phyloP scores from a whole-genome alignment of 1,140 invertebrate genomes.

The Penaeus japonicus region DNA sequence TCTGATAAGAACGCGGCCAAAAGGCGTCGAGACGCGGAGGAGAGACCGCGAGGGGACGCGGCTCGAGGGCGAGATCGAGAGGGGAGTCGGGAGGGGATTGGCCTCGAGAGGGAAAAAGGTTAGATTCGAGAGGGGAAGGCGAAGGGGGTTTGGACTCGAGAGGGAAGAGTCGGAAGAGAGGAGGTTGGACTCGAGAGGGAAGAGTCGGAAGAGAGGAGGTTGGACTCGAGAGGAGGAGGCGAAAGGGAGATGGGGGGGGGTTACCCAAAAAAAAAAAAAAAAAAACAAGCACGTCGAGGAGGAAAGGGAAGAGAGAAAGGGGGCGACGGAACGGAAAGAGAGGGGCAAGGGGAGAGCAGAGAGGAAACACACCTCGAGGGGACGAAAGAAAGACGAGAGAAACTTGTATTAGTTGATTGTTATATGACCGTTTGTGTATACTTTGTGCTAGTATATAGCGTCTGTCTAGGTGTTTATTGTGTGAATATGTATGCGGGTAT shows the following conservation, averaged over 20 bases:
- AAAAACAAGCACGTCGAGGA: neutral
- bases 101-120: neutral
- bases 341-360: neutral
- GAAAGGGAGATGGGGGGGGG: neutral
- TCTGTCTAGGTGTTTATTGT: neutral
- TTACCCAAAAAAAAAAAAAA: neutral
- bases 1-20: no score
- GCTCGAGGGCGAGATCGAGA: no score
- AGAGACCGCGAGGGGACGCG: no score
- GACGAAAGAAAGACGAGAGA: neutral
- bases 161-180: neutral
- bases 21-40: no score
- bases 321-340: neutral
- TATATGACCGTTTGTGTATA: neutral
- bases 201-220: neutral
- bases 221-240: neutral
- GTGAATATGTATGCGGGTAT: neutral
- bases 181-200: neutral
- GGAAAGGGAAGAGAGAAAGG: neutral
- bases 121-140: no score
- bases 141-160: neutral
- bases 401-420: neutral
- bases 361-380: neutral
- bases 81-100: neutral
- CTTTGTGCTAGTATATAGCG: neutral